These are phyloP conservation scores for Orestias chungarensis DNA, from an alignment of 2,797 vertebrate species.

Conservation along the genomic window DNA sequence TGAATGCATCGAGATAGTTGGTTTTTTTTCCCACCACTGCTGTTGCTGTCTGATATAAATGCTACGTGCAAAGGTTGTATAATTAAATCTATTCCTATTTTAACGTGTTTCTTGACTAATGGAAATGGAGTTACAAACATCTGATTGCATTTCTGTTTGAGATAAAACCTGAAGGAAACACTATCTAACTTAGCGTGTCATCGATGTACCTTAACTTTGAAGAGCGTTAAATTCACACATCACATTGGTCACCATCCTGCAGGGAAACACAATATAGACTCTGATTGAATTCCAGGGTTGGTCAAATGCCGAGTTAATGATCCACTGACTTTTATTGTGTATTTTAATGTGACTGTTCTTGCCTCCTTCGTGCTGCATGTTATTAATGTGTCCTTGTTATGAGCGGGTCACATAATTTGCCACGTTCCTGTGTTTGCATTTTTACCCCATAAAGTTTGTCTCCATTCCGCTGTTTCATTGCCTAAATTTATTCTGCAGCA, in stretches of 20 bases:
- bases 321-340: slow-evolving; percentile 35
- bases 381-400: slow-evolving; percentile 45
- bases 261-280: slow-evolving; percentile 23
- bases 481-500: slow-evolving; percentile 21
- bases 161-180: neutral
- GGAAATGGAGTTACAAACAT: neutral
- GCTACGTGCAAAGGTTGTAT: no score
- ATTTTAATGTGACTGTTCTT: slow-evolving; percentile 35
- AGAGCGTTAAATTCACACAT: slow-evolving; percentile 2
- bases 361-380: slow-evolving; percentile 42
- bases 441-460: slow-evolving; percentile 25
- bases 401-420: slow-evolving; percentile 35
- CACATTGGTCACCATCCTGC: slow-evolving; percentile 13
- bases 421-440: slow-evolving; percentile 12
- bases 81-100: neutral
- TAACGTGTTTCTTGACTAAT: neutral
- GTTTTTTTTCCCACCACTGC: neutral
- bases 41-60: neutral
- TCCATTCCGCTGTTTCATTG: slow-evolving; percentile 38
- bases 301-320: slow-evolving; percentile 53
- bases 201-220: slow-evolving; percentile 12
- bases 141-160: neutral
- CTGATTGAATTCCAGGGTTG: slow-evolving; percentile 38
- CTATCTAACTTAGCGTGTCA: neutral
- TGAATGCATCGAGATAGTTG: neutral